These are phyloP conservation scores for Oncorhynchus mykiss DNA, from an alignment of 2,113 vertebrate species.

Conservation along the genomic window DNA sequence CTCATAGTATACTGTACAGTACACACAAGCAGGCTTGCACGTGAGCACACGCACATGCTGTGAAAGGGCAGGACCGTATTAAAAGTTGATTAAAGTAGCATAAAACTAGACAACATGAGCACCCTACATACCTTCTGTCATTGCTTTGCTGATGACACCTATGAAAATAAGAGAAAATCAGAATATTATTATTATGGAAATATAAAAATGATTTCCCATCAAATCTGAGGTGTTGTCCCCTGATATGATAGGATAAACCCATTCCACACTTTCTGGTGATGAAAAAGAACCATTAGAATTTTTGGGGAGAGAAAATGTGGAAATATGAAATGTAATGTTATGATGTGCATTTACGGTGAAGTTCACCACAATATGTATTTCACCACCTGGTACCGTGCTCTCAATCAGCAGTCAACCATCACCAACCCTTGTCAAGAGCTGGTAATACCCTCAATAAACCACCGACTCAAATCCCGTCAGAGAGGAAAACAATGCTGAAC, in stretches of 20 bases:
- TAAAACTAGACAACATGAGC: neutral
- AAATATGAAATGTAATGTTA: no score
- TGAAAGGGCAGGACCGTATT: neutral
- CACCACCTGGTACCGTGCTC: no score
- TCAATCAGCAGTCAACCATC: no score
- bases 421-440: no score
- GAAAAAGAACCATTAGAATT: neutral
- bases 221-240: neutral
- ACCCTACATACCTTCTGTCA: slow-evolving; percentile 33
- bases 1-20: slow-evolving; percentile 8
- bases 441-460: no score
- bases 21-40: neutral
- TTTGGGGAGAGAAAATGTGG: no score
- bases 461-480: no score
- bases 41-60: neutral
- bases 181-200: slow-evolving; percentile 12
- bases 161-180: slow-evolving; percentile 16
- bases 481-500: no score
- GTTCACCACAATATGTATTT: no score
- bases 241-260: neutral
- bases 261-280: neutral
- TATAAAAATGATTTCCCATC: neutral
- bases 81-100: no score
- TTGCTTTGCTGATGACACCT: slow-evolving; percentile 24
- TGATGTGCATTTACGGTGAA: no score